These are phyloP conservation scores for Trichonephila clavata DNA, from an alignment of 1,140 invertebrate genomes.

Conservation along the genomic window DNA sequence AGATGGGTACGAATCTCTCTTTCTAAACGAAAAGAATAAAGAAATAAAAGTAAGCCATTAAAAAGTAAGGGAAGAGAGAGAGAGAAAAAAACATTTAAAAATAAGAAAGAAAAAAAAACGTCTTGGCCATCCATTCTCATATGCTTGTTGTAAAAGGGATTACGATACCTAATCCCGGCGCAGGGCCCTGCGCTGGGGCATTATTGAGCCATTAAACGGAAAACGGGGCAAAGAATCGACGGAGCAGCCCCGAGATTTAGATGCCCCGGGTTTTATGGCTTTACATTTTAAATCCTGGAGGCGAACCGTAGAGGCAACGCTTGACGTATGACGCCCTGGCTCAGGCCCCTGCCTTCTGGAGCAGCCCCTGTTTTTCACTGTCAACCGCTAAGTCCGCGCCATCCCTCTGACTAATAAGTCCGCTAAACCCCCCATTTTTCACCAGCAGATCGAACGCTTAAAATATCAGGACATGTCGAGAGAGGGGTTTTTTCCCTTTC, in stretches of 20 bases:
- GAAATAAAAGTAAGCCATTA: constrained; percentile 19
- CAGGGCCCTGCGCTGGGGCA: constrained; percentile 36
- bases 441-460: constrained; percentile 74
- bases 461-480: constrained; percentile 61
- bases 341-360: constrained; percentile 19
- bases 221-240: constrained; percentile 50
- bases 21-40: background rate
- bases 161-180: constrained; percentile 64
- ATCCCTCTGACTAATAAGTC: constrained; percentile 74
- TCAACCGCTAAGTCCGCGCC: constrained; percentile 71
- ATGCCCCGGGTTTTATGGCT: constrained; percentile 74
- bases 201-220: constrained; percentile 76
- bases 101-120: background rate
- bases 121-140: constrained; percentile 63
- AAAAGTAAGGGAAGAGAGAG: background rate
- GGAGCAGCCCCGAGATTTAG: constrained; percentile 56
- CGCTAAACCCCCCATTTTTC: constrained; percentile 76
- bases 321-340: constrained; percentile 68
- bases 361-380: constrained; percentile 64
- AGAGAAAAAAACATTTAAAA: background rate
- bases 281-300: constrained; percentile 75
- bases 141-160: constrained; percentile 75
- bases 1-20: background rate
- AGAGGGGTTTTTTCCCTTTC: background rate
- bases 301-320: constrained; percentile 49